Base-by-base conservation (phyloP, 1,140 invertebrate genomes). In the Lasioglossum albipes region DNA sequence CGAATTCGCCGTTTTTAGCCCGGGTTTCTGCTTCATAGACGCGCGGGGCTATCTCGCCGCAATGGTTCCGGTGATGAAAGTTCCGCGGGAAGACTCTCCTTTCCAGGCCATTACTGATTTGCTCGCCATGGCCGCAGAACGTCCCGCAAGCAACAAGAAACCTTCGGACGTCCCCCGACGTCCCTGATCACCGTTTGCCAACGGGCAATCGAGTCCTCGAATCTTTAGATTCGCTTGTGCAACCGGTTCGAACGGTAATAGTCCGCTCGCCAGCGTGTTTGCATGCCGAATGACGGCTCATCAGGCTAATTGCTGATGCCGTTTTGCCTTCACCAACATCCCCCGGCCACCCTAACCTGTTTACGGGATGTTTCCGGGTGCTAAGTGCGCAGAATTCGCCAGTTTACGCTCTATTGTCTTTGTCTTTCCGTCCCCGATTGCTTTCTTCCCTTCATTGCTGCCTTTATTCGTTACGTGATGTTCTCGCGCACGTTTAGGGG, bases 1-100 rank as follows among this genome's bases (percentile, higher is more conserved):
- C n/a, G 49, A 27, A 71, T 49, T 71, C 22, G 16, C 36, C 27
- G 76, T 72, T 78, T 72, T 54, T 62, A 64, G 31, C 36, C 31
- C 2, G n/a, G 7, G 9, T 78, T 78, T 54, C 59, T 72, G 76
- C 16, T 54, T 52, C 59, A 72, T 78, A 65, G 75, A n/a, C 42
- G 27, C 20, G n/a, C 18, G 18, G 4, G n/a, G 61, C 68, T 65
- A 78, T 78, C 76, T 72, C n/a, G 12, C 10, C n/a, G 49, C 57
- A 65, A 72, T 72, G 68, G 59, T 52, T 18, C 45, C 41, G 27
- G 76, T 72, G 68, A 78, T 78, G 76, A 78, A 78, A 78, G 76
- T 72, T 72, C 31, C 76, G 42, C 45, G 42, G 27, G 20, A 18
- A 57, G 54, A 6, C 75, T 61, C 75, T 61, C 31, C 36, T 78